These are phyloP conservation scores for Aphelenchoides fujianensis DNA, from an alignment of 1,140 invertebrate species.

Conservation along the genomic window DNA sequence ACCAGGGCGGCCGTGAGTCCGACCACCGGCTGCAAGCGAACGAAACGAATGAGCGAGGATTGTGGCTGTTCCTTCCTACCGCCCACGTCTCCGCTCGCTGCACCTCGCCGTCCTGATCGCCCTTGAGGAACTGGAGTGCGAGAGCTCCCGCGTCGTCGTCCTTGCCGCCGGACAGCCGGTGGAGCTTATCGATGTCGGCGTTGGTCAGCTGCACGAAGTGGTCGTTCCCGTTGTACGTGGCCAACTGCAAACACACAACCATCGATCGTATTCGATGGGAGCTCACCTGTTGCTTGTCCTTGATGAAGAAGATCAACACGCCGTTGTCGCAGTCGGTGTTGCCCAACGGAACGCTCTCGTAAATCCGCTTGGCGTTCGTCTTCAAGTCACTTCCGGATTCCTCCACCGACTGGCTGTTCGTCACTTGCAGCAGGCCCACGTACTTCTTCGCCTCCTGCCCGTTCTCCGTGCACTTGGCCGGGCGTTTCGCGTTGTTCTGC, in stretches of 20 bases:
- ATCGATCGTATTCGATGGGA: conserved; percentile 4
- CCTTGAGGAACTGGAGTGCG: neutral
- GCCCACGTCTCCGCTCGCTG: conserved; percentile 32
- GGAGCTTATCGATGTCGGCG: conserved; percentile 31
- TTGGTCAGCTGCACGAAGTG: conserved; percentile 14
- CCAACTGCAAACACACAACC: conserved; percentile 18
- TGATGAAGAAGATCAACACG: conserved; percentile 26
- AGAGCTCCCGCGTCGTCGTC: conserved; percentile 17
- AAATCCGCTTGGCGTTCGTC: conserved; percentile 25
- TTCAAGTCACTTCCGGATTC: conserved; percentile 28
- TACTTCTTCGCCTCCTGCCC: neutral
- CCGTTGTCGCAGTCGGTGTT: conserved; percentile 31
- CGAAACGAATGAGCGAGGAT: conserved; percentile 3
- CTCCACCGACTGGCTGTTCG: conserved; percentile 20
- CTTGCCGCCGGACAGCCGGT: conserved; percentile 11
- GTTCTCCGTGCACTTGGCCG: neutral
- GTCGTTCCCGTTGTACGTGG: conserved; percentile 24
- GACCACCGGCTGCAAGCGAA: conserved; percentile 29
- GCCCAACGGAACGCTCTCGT: conserved; percentile 14
- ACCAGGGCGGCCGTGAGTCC: conserved; percentile 28
- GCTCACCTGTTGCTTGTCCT: conserved; percentile 31
- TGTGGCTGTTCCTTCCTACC: conserved; percentile 15
- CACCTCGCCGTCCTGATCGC: conserved; percentile 16
- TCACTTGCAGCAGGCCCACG: conserved; percentile 27
- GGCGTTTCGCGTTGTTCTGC: conserved; percentile 8